These are phyloP conservation scores for Drosophila ambigua DNA, from an alignment of 1,140 invertebrate species.

Conservation along the genomic window DNA sequence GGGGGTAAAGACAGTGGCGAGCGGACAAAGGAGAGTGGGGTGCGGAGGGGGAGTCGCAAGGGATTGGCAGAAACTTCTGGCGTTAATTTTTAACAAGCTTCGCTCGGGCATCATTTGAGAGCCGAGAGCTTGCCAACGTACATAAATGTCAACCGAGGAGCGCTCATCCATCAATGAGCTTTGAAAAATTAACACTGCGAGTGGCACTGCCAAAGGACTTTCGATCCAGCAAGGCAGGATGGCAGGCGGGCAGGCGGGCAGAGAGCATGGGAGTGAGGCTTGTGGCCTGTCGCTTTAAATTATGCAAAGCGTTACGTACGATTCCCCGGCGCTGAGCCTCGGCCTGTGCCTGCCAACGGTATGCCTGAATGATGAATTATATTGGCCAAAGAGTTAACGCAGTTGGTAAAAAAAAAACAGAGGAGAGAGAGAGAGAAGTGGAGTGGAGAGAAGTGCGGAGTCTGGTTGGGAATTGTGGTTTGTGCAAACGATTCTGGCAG, in stretches of 20 bases:
- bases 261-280: not conserved
- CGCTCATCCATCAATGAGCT: conserved; percentile 78
- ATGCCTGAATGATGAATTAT: conserved; percentile 73
- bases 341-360: conserved; percentile 38
- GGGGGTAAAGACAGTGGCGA: not conserved
- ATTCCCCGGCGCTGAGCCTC: conserved; percentile 35
- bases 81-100: conserved; percentile 51
- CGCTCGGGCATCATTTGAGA: conserved; percentile 13
- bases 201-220: conserved; percentile 74
- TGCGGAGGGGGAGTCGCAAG: not conserved
- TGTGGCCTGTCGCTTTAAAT: conserved; percentile 74
- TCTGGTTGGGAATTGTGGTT: conserved; percentile 18
- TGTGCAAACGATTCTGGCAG: conserved; percentile 25
- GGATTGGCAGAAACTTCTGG: conserved; percentile 13
- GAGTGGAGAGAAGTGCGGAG: not conserved
- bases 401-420: not conserved
- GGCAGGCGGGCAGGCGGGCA: not conserved
- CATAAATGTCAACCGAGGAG: conserved; percentile 75
- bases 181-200: conserved; percentile 79
- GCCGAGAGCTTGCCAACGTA: conserved; percentile 52
- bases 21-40: not conserved
- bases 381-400: conserved; percentile 45
- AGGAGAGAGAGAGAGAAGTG: too few relatives aligned
- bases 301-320: conserved; percentile 71
- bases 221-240: conserved; percentile 1